A percentile compares a stretch with the other conserved stretches of the same genome.
Conservation (phyloP, 2,888 invertebrate genomes). For the Dichetophora obliterata region DNA sequence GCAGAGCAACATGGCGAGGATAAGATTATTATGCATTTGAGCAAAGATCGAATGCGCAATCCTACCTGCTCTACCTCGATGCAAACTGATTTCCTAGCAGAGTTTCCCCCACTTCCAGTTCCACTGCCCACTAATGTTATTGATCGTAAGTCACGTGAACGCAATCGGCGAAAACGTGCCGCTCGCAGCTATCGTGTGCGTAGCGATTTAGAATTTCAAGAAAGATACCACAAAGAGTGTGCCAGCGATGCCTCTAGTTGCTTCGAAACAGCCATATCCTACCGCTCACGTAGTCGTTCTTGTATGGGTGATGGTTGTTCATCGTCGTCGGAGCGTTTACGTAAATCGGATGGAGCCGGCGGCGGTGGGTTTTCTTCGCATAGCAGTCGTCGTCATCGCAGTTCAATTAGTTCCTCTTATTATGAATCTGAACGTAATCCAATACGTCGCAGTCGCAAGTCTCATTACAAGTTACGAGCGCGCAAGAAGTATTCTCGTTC, state of each 20-base stretch:
- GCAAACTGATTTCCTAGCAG: slow-evolving; percentile 73
- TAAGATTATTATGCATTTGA: slow-evolving; percentile 77
- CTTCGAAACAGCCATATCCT: slow-evolving; percentile 20
- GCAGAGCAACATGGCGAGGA: slow-evolving; percentile 76
- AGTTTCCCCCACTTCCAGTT: slow-evolving; percentile 62
- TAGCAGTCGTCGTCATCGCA: slow-evolving; percentile 64
- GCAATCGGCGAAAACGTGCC: slow-evolving; percentile 44
- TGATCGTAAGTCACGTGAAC: slow-evolving; percentile 57
- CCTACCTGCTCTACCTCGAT: slow-evolving; percentile 68
- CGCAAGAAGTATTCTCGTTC: slow-evolving; percentile 55
- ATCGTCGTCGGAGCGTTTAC: slow-evolving; percentile 56
- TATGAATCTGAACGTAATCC: slow-evolving; percentile 59
- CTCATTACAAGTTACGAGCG: slow-evolving; percentile 59
- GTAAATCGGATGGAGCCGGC: slow-evolving; percentile 53
- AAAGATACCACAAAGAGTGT: neutral
- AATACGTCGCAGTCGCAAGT: slow-evolving; percentile 47
- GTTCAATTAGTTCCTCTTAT: slow-evolving; percentile 65
- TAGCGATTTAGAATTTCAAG: slow-evolving; percentile 35
- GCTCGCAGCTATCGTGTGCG: slow-evolving; percentile 54
- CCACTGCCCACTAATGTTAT: slow-evolving; percentile 17
- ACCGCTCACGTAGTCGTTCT: slow-evolving; percentile 50
- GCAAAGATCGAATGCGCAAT: slow-evolving; percentile 72
- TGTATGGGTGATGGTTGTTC: slow-evolving; percentile 49
- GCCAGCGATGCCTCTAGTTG: slow-evolving; percentile 35
- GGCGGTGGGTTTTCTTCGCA: slow-evolving; percentile 63